Evolutionary conservation across 2,113 vertebrate species (phyloP), one percentile per base, ranked within the genome.

Genomic region (Zosterops lateralis): DNA sequence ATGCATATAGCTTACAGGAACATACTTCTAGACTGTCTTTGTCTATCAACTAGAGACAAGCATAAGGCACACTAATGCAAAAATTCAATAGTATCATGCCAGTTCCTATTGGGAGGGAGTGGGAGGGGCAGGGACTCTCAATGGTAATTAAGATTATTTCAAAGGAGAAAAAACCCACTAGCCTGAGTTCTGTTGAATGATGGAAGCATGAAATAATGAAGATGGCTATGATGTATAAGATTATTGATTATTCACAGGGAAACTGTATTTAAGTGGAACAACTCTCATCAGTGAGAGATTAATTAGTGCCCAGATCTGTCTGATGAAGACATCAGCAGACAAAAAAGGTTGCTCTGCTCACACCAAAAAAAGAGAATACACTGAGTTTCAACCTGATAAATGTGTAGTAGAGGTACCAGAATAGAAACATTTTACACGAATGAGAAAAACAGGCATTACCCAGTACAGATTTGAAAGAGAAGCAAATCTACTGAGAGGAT

Each of bases 181-280:
- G 47, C 28, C 68, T 93, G 60, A 70, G 57, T 78, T 96, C 66
- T 88, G 12, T 3, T 48, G 75, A 90, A 80, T 60, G 71, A 86
- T 11, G 80, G 70, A 89, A 78, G 73, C 4, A 29, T 47, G 82
- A 82, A 90, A 92, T 56, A 96, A 95, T 95, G 87, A 65, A 54
- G 68, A 86, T 36, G 26, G 12, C 74, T 73, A 73, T 65, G 50
- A 92, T 92, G 58, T 58, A 88, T 60, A 92, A 84, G 90, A 96
- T 76, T 61, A 96, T 66, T 82, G 71, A 95, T 92, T 89, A 78
- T 89, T 93, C 75, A 54, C n/a, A 3, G 32, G 36, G 64, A 96
- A 96, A 94, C 73, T 74, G 83, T 89, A 89, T 84, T 95, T 95
- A 95, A 95, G 64, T 60, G 42, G 17, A 72, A n/a, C 53, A 90